Conservation (phyloP, 1,140 invertebrate genomes). For the Eciton burchellii region DNA sequence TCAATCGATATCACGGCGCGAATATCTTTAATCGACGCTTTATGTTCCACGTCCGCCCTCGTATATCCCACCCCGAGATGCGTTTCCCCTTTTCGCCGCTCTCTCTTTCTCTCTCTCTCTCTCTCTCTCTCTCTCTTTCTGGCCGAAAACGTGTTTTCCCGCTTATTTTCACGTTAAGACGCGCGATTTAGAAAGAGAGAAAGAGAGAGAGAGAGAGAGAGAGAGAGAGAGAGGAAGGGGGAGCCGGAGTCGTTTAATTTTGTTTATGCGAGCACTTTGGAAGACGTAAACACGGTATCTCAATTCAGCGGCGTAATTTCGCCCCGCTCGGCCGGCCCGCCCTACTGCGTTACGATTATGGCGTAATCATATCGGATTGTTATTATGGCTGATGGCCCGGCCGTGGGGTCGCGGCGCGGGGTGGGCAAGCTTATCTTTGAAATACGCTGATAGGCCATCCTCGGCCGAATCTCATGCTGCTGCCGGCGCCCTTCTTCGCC, state of each 20-base stretch:
- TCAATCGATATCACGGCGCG: conserved; percentile 22
- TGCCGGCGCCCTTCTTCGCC: conserved; percentile 22
- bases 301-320: conserved; percentile 85
- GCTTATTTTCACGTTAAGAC: conserved; percentile 22
- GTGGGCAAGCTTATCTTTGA: conserved; percentile 84
- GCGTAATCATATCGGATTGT: conserved; percentile 86
- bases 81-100: conserved; percentile 32
- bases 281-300: conserved; percentile 85
- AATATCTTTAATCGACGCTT: conserved; percentile 51
- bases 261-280: conserved; percentile 85
- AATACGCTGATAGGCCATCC: conserved; percentile 84
- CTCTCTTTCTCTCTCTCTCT: too few species aligned
- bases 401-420: conserved; percentile 74
- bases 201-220: not conserved
- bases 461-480: conserved; percentile 41
- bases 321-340: conserved; percentile 48
- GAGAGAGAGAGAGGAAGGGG: not conserved
- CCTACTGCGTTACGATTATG: conserved; percentile 84
- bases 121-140: too few species aligned
- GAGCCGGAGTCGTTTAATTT: conserved; percentile 82
- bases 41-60: conserved; percentile 22
- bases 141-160: conserved; percentile 29
- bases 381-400: conserved; percentile 85
- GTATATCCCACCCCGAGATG: conserved; percentile 36
- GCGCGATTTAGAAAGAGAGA: not conserved